Conservation (phyloP, 2,797 vertebrate genomes). For the Thaleichthys pacificus region DNA sequence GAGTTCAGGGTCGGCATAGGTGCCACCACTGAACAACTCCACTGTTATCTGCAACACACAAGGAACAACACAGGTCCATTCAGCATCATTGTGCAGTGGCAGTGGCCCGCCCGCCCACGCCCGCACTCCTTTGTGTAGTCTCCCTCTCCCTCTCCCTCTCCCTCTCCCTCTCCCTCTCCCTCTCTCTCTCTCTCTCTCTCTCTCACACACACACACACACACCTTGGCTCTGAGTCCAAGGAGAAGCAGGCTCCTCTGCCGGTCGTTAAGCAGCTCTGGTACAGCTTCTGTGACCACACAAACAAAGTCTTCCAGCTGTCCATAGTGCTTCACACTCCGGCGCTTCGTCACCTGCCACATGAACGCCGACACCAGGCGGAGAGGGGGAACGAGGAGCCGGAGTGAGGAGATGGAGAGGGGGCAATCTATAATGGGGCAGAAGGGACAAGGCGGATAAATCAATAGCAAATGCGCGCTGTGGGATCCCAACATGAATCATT, state of each 20-base stretch:
- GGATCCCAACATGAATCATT: no score
- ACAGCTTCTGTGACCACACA: constrained; percentile 51
- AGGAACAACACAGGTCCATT: not conserved
- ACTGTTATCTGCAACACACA: constrained; percentile 42
- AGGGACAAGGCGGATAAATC: not conserved
- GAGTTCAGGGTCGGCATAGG: constrained; percentile 17
- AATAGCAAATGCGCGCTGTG: not conserved
- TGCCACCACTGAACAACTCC: constrained; percentile 9
- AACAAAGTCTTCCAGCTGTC: constrained; percentile 66
- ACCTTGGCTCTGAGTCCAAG: constrained; percentile 64
- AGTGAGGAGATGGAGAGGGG: constrained; percentile 48
- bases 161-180: no score
- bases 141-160: no score
- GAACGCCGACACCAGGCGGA: constrained; percentile 55
- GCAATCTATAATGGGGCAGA: constrained; percentile 20
- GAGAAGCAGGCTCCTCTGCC: constrained; percentile 60
- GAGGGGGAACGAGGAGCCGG: constrained; percentile 62
- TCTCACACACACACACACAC: constrained; percentile 8
- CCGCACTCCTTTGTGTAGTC: no score
- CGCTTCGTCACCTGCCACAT: constrained; percentile 57
- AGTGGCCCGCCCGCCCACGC: constrained; percentile 21
- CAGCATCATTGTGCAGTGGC: not conserved
- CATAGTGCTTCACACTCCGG: constrained; percentile 50
- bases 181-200: no score
- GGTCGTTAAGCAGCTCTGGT: constrained; percentile 58